A percentile compares a stretch with the other conserved stretches of the same genome.
Conservation (phyloP, 2,113 vertebrate genomes). For the Poecile atricapillus region DNA sequence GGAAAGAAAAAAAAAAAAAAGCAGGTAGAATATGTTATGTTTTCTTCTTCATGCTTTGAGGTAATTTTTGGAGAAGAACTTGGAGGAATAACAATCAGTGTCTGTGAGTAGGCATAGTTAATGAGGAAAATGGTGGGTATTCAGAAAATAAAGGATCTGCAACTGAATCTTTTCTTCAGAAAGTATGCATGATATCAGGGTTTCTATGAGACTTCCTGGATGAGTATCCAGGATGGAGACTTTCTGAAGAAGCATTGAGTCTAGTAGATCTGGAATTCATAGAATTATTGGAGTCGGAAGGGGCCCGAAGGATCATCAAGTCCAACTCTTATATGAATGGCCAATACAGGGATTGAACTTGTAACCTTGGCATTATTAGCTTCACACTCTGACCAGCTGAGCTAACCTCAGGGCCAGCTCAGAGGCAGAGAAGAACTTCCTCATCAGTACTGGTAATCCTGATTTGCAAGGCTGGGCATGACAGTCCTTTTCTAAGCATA, state of each 20-base stretch:
- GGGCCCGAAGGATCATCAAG: background rate
- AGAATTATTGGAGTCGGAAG: background rate
- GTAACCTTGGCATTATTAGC: background rate
- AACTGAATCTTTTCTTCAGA: background rate
- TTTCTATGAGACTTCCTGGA: background rate
- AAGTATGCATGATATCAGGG: background rate
- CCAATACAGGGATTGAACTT: background rate
- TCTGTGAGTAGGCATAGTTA: background rate
- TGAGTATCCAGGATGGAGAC: background rate
- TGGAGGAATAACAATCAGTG: background rate
- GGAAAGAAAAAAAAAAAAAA: background rate
- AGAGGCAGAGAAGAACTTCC: background rate
- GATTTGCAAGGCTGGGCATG: background rate
- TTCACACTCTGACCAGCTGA: background rate
- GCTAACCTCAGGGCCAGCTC: background rate
- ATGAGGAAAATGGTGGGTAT: background rate
- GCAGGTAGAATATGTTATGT: background rate
- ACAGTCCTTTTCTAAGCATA: background rate
- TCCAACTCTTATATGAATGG: background rate
- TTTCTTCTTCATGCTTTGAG: background rate
- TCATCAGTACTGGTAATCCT: background rate
- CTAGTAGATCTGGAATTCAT: background rate
- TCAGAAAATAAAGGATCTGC: background rate
- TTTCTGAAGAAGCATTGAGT: background rate
- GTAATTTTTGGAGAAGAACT: background rate